Base-by-base conservation (phyloP, 2,797 vertebrate species). In the Atherinosoma microstoma region DNA sequence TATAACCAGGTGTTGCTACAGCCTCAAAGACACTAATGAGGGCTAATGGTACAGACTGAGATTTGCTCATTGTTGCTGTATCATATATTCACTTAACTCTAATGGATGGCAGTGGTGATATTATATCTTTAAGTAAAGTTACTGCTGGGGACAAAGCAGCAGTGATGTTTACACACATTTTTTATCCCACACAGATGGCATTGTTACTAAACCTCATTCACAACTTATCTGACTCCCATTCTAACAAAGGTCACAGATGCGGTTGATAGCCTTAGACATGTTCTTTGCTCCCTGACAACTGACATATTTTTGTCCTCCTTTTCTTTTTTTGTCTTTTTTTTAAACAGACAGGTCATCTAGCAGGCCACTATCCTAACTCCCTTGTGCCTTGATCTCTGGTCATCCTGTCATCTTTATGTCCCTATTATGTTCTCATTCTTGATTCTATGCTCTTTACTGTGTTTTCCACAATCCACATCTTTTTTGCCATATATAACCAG, bases 371-470 rank as follows among this genome's bases (percentile, higher is more conserved):
- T 57, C 54, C 40, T 35, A 49, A 78, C 47, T 51, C 29, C 69
- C 34, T 29, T 8, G 11, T 58, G 61, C 59, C 59, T 73, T 20
- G 0, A 6, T 30, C 40, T 73, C 47, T 75, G 10, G 34, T 68
- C 67, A 66, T 63, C 30, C 40, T 54, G 40, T 42, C 34, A 67
- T 65, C 49, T 77, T 77, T 61, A 73, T 75, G 70, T 79, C 61
- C 45, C 45, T 18, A 20, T 45, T 1, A 20, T 45, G 42, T 20
- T 18, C 6, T 20, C 30, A 32, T 40, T 40, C 66, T 76, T 73
- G 53, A 34, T 66, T 45, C 42, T 45, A 6, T 6, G 42, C 42
- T 63, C 57, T 34, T 47, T 56, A 73, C 57, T 22, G 38, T 40
- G 74, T 80, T 66, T 68, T 60, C 32, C 42, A 64, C 67, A 73